Base-by-base conservation (phyloP, 2,797 vertebrate genomes). In the Acanthornis magna region DNA sequence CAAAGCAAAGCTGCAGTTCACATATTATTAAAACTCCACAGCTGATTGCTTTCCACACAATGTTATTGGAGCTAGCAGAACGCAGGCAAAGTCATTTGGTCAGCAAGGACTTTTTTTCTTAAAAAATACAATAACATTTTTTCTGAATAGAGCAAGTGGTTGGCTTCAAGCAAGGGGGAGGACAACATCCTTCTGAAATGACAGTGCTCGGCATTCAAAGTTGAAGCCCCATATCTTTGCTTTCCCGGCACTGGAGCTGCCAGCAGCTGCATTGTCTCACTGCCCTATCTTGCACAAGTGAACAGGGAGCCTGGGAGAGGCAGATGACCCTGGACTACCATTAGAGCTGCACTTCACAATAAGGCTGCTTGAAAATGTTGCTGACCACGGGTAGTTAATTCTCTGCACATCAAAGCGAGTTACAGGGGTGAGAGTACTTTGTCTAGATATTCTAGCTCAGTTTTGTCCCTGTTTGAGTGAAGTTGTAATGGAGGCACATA, bases 1-100 rank as follows among this genome's bases (percentile, higher is more conserved):
- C 68, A 93, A 95, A 95, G 85, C 51, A 58, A 89, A 77, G 58
- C 77, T 96, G 47, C 71, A 88, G 72, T 71, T 89, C 50, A 78
- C 21, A 32, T 88, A 71, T 16, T 91, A 70, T 68, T 94, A 93
- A 95, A 96, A 92, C 34, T 76, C 74, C 78, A 84, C 40, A 43
- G 57, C 40, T 88, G 70, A 88, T 68, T 1, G 1, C 36, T 75
- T 89, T 93, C 72, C 68, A 50, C 34, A 50, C 10, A 93, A 16
- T 32, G 42, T 94, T 91, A 88, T 38, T n/a, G 65, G 60, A 79
- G 50, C 40, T 66, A 82, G 30, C 25, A 77, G 51, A 70, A 74
- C 1, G 25, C 34, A 81, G 25, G n/a, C 38, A 79, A 96, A 92
- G 34, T 23, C 29, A 29, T 70, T 55, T 18, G n/a, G 60, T 61